Evolutionary conservation across 2,113 vertebrate species (phyloP).

Genomic region (Vimba vimba): DNA sequence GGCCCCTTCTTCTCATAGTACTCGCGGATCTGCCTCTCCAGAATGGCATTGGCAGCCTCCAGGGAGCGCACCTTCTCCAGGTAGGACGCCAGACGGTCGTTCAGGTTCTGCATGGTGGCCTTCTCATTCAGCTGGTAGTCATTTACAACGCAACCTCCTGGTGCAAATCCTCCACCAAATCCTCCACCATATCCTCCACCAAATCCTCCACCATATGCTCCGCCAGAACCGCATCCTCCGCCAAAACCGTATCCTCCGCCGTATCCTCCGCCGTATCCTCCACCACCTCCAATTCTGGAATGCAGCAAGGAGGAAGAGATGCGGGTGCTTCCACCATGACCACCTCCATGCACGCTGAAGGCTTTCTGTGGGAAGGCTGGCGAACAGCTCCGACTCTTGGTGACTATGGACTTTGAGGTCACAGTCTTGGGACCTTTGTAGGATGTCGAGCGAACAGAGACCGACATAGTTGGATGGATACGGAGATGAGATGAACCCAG

Average conservation of each 20-base stretch:
- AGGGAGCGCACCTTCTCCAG: slow-evolving; percentile 88
- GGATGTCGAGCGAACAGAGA: not conserved
- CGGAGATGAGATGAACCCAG: slow-evolving; percentile 55
- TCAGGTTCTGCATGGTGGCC: slow-evolving; percentile 94
- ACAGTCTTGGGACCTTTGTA: not conserved
- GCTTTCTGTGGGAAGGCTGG: slow-evolving; percentile 70
- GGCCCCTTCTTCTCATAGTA: slow-evolving; percentile 88
- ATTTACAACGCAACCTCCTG: slow-evolving; percentile 51
- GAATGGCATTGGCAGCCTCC: slow-evolving; percentile 83
- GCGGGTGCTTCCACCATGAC: slow-evolving; percentile 71
- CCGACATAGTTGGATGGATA: slow-evolving; percentile 58
- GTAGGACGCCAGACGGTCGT: slow-evolving; percentile 89
- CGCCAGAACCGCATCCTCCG: slow-evolving; percentile 3
- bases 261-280: slow-evolving; percentile 53
- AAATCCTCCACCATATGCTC: slow-evolving; percentile 54
- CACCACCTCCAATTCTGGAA: slow-evolving; percentile 35
- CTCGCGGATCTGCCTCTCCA: slow-evolving; percentile 87
- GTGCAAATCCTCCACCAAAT: slow-evolving; percentile 49
- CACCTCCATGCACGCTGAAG: slow-evolving; percentile 82
- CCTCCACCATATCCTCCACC: slow-evolving; percentile 29
- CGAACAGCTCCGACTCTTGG: slow-evolving; percentile 57
- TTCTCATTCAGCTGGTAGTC: slow-evolving; percentile 84
- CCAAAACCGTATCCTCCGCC: slow-evolving; percentile 13
- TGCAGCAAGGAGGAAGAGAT: slow-evolving; percentile 82
- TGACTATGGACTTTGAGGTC: slow-evolving; percentile 37